Evolutionary conservation across 2,797 vertebrate genomes (phyloP), one percentile per base, ranked within the genome.

Genomic region (Siniperca scherzeri): DNA sequence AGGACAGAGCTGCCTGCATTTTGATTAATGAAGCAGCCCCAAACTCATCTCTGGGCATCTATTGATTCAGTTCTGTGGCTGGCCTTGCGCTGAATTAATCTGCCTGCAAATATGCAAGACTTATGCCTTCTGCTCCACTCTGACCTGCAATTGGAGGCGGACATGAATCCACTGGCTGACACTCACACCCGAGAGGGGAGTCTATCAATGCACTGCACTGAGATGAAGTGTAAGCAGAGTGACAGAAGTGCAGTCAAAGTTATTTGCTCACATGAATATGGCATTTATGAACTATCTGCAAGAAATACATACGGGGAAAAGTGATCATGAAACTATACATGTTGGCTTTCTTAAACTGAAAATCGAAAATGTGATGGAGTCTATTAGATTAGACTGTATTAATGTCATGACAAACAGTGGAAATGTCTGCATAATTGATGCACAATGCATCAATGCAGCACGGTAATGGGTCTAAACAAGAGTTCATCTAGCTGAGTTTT

Each of bases 11-110:
- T 78, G 85, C 74, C 86, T 81, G 89, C 72, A 75, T 74, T 83
- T 88, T 92, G 92, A 96, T 95, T 93, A 95, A 96, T 94, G 93
- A 94, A 89, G 90, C 86, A 27, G 78, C 80, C 87, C 81, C 74
- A 69, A 93, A 83, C 83, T 85, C 81, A 85, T 89, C 88, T 91
- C 88, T 80, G 84, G 87, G 86, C 82, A 85, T 90, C 83, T 93
- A 94, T 94, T 84, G 94, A 95, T 94, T 87, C 81, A 59, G 53
- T 70, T 59, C 82, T n/a, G 66, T 64, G 82, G 82, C 78, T 59
- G 74, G 78, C 81, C 82, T 78, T 8, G 17, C 36, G 19, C 88
- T 85, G 84, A 90, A 95, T 95, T 92, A 87, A 93, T 94, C 88
- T 91, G 82, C 90, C 83, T 76, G 76, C 72, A 89, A 88, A 92